Conservation (phyloP, 1,140 invertebrate species). For the Heliconius eleuchia region DNA sequence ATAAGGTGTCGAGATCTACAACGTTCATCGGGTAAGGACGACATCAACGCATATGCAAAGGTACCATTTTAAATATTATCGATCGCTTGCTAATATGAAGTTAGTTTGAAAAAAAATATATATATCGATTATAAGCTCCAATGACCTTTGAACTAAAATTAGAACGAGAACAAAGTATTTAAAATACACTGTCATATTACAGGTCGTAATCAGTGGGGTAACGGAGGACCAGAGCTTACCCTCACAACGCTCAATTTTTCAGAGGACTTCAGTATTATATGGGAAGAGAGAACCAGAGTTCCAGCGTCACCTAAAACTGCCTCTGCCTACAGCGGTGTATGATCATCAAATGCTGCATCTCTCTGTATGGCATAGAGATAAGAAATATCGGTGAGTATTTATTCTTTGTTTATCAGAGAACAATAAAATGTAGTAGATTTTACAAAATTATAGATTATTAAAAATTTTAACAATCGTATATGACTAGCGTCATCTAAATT, state of each 20-base stretch:
- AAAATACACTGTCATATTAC: constrained; percentile 7
- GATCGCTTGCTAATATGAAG: too few relatives aligned
- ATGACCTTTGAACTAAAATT: too few relatives aligned
- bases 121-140: too few relatives aligned
- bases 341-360: constrained; percentile 71
- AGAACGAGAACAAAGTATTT: neutral
- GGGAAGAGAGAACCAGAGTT: constrained; percentile 74
- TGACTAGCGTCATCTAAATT: too few relatives aligned
- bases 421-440: too few relatives aligned
- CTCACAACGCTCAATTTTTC: constrained; percentile 73
- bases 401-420: neutral
- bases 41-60: constrained; percentile 77
- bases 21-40: constrained; percentile 66
- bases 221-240: constrained; percentile 61
- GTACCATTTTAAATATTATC: constrained; percentile 40
- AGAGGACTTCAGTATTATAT: constrained; percentile 73
- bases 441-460: too few relatives aligned
- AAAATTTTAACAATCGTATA: too few relatives aligned
- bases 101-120: too few relatives aligned
- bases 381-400: constrained; percentile 69
- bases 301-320: constrained; percentile 69
- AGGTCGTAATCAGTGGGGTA: constrained; percentile 73
- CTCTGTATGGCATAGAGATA: constrained; percentile 76
- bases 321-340: constrained; percentile 63
- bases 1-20: constrained; percentile 73